A percentile compares a stretch with the other conserved stretches of the same genome.
Evolutionary conservation across 1,140 invertebrate species (phyloP).

Genomic region (Temnothorax longispinosus): DNA sequence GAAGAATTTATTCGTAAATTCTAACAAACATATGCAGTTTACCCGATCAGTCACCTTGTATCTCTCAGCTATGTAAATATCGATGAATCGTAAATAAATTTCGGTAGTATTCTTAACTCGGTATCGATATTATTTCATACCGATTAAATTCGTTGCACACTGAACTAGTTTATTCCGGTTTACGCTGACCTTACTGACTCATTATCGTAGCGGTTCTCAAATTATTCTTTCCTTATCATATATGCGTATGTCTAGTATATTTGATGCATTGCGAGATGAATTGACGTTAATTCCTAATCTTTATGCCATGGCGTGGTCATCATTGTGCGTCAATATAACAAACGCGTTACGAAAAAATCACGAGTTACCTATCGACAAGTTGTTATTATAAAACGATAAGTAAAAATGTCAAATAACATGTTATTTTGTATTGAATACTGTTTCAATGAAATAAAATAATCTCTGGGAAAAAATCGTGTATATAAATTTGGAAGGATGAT

Average conservation of each 20-base stretch:
- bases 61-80: not conserved
- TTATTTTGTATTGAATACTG: not conserved
- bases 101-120: not conserved
- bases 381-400: not conserved
- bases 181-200: constrained; percentile 70
- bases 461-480: not conserved
- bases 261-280: not conserved
- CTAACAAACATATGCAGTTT: not conserved
- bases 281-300: constrained; percentile 7
- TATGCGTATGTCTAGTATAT: not conserved
- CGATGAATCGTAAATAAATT: constrained; percentile 15
- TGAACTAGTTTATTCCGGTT: constrained; percentile 74
- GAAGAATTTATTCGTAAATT: constrained; percentile 4
- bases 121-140: constrained; percentile 46
- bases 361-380: not conserved
- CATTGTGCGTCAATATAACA: not conserved
- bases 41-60: not conserved
- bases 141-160: constrained; percentile 51
- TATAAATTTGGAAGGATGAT: not conserved
- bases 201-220: constrained; percentile 73
- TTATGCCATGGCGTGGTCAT: not conserved
- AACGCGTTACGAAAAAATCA: not conserved
- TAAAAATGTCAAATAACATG: not conserved
- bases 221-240: constrained; percentile 17
- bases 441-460: constrained; percentile 27